phyloP scores from a whole-genome alignment of 2,113 vertebrate genomes.

The Leucopsar rothschildi region DNA sequence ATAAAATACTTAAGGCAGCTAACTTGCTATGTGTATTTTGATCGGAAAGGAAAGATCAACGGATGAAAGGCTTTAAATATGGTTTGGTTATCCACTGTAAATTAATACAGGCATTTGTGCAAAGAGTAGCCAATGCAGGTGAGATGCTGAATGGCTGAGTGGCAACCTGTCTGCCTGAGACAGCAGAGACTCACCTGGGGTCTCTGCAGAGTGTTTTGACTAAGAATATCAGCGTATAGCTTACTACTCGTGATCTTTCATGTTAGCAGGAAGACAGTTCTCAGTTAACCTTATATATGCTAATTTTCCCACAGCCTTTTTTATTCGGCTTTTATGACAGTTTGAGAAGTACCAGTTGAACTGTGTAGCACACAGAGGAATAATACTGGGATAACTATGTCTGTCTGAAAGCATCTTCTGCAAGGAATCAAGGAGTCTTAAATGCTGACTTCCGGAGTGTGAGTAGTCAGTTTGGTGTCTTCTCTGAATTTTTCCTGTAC shows the following conservation, averaged over 20 bases:
- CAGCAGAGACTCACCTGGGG: neutral
- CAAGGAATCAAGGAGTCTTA: neutral
- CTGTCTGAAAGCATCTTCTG: neutral
- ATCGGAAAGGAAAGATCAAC: neutral
- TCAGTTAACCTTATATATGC: neutral
- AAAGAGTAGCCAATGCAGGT: neutral
- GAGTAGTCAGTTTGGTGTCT: neutral
- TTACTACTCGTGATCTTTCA: neutral
- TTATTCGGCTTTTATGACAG: neutral
- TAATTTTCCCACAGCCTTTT: neutral
- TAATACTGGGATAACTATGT: neutral
- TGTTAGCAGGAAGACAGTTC: neutral
- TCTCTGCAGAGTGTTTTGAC: neutral
- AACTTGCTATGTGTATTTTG: neutral
- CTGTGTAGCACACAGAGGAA: neutral
- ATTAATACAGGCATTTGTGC: neutral
- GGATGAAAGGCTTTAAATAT: neutral
- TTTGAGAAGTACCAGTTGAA: neutral
- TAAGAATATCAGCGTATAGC: neutral
- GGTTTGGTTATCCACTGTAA: neutral
- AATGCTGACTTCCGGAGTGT: neutral
- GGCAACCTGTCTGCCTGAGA: neutral
- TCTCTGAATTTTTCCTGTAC: neutral
- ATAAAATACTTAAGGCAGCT: neutral
- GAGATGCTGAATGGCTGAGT: neutral